Evolutionary conservation across 2,888 invertebrate species (phyloP), one percentile per base, ranked within the genome.

Genomic region (Pandemis heparana): DNA sequence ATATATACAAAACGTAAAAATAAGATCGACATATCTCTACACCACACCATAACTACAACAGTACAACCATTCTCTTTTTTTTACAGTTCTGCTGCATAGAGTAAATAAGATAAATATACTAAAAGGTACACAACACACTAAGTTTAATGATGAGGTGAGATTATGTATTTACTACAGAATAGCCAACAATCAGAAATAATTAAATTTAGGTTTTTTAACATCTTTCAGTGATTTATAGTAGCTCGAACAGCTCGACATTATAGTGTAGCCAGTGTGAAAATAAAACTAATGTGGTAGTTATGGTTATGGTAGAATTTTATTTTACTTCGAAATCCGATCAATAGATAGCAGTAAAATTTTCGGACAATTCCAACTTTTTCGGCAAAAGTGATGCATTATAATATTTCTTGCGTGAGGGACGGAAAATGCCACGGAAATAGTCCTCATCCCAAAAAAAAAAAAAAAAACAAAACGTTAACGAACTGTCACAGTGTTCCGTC

Each of bases 1-100:
- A 89, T 89, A 88, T 87, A 88, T 89, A 87, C 87, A 90, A 90
- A 91, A 88, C 88, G 91, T 91, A 92, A 91, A 91, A 92, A 87
- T 87, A 90, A 88, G 85, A 83, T 83, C 85, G 82, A 87, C 84
- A 85, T 80, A 87, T 79, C 76, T 75, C 89, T 90, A 93, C 92
- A 92, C 93, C 92, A 93, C 92, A 92, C 93, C 92, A 92, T 74
- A 74, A 69, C 53, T 68, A 73, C 68, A 48, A 9, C 41, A 69
- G 43, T 68, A 73, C 68, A 48, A 9, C 41, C 41, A 32, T 32
- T 32, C 23, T 32, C 23, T 32, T 32, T 32, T 32, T 32, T 32
- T 32, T 32, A 32, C 23, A 32, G 23, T 32, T 32, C 23, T 32
- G 23, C 23, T 32, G 23, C 23, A 32, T 32, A 32, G 23, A 32